These are phyloP conservation scores for Dysdera silvatica DNA, from an alignment of 1,140 invertebrate species.

Conservation along the genomic window DNA sequence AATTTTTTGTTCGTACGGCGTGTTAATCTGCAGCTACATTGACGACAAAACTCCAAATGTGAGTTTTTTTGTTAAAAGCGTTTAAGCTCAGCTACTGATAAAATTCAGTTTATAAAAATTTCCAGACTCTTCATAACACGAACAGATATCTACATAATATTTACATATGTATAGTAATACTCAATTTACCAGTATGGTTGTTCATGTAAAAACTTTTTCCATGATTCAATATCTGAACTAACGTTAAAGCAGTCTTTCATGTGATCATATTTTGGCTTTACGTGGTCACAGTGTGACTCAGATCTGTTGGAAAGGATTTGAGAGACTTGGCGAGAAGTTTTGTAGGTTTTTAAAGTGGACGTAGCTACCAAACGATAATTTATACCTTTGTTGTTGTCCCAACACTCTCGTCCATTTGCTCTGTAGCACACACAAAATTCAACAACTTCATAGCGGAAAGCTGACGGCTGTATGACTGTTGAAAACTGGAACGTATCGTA, in stretches of 20 bases:
- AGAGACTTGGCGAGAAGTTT: no score
- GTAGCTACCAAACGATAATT: conserved; percentile 55
- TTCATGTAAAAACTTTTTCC: conserved; percentile 59
- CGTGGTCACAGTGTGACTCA: not conserved
- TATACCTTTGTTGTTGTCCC: conserved; percentile 77
- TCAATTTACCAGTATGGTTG: conserved; percentile 65
- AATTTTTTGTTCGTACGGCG: no score
- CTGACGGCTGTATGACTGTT: conserved; percentile 58
- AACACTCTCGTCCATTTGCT: conserved; percentile 62
- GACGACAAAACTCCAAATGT: no score
- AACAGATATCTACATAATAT: no score
- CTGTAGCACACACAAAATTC: conserved; percentile 85
- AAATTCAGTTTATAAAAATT: no score
- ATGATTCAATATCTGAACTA: conserved; percentile 64
- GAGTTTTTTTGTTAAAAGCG: no score
- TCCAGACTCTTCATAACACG: no score
- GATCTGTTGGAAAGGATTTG: not conserved
- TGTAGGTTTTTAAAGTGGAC: conserved; percentile 39
- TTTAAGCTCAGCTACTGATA: no score
- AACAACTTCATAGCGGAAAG: conserved; percentile 52
- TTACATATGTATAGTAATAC: no score
- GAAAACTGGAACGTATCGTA: conserved; percentile 90
- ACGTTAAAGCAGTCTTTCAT: conserved; percentile 46
- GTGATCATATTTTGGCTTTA: conserved; percentile 43
- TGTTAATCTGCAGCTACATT: no score